phyloP scores from a whole-genome alignment of 1,140 invertebrate genomes.

The Calliphora vicina region DNA sequence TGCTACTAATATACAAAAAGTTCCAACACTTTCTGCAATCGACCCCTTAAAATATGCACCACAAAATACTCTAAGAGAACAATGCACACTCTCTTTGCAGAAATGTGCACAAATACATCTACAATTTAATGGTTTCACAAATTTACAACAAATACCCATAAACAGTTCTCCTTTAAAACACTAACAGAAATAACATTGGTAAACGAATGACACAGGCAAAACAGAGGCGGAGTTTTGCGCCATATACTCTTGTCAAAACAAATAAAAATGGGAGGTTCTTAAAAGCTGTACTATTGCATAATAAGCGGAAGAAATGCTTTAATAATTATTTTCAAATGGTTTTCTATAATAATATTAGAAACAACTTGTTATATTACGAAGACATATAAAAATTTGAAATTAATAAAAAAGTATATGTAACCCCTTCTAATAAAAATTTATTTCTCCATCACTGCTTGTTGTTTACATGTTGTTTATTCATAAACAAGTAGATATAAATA shows the following conservation, averaged over 20 bases:
- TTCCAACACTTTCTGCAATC: background rate
- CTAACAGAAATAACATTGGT: constrained; percentile 11
- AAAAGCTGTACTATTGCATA: background rate
- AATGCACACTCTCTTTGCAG: background rate
- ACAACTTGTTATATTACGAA: no score
- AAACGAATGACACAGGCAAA: constrained; percentile 14
- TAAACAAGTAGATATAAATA: constrained; percentile 39
- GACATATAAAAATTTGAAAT: no score
- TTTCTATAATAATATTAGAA: no score
- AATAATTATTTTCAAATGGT: no score
- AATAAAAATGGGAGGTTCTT: constrained; percentile 31
- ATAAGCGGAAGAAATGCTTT: background rate
- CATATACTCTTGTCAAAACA: constrained; percentile 18
- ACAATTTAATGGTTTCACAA: background rate
- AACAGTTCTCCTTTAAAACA: background rate
- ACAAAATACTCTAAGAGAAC: background rate
- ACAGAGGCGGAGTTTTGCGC: constrained; percentile 37
- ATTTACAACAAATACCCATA: background rate
- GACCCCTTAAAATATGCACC: background rate
- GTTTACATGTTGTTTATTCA: constrained; percentile 59
- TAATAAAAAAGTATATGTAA: background rate
- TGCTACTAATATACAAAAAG: no score
- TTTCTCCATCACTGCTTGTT: constrained; percentile 51
- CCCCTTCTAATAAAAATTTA: constrained; percentile 41
- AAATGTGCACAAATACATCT: background rate